Evolutionary conservation across 2,888 invertebrate species (phyloP), one percentile per base, ranked within the genome.

Genomic region (Oscheius sp.): DNA sequence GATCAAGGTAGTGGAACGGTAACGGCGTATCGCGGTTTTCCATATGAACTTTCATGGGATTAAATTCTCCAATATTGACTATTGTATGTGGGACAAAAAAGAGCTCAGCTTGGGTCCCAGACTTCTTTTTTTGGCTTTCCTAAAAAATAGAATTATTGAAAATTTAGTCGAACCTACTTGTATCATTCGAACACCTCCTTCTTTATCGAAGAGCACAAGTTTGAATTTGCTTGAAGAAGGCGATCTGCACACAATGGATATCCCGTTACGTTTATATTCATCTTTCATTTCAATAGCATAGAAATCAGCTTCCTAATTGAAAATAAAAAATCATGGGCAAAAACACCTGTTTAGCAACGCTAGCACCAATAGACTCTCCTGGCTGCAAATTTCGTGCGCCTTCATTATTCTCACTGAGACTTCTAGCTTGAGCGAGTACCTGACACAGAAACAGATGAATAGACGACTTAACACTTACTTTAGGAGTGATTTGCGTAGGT

Each of bases 71-170:
- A 53, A 89, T 75, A 55, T 87, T 85, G 7, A 81, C 80, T 7
- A 86, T 83, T 18, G 85, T 82, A 68, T 86, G 87, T 16, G 88
- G 88, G 21, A 89, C 85, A 73, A 89, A 89, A 75, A 82, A 89
- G 81, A 88, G 80, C 52, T 88, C 88, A 21, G 88, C 89, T 45
- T 82, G 78, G 0, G 88, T 88, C 23, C 75, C 77, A 13, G 77
- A 69, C 69, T 87, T 88, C 55, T 76, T 79, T 75, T 83, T 88
- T 72, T 82, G 86, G 21, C 84, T 84, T 71, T 87, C 87, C 76
- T 84, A 52, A 29, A 78, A 55, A 12, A 25, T 49, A 58, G 27
- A 43, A 49, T 58, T 16, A 46, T n/a, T n/a, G 13, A 29, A 27
- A 53, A 5, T 46, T n/a, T 5, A 53, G 18, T 18, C 6, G 25